Evolutionary conservation across 2,888 invertebrate genomes (phyloP).

Genomic region (Phrixothrix hirtus): DNA sequence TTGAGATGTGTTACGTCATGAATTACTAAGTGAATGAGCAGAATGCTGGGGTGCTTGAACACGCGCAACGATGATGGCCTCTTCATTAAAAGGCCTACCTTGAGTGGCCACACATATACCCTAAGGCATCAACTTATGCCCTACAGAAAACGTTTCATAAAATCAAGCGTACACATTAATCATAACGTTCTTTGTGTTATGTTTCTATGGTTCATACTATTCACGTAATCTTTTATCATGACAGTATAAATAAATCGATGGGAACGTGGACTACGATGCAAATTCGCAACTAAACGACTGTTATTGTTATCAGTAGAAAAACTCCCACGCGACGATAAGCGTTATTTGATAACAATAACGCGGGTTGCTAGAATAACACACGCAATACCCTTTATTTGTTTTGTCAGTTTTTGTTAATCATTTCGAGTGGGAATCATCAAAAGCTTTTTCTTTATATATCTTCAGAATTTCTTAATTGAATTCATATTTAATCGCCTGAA

Average conservation of each 20-base stretch:
- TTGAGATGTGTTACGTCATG: constrained; percentile 17
- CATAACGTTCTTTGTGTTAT: constrained; percentile 12
- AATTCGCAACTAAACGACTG: constrained; percentile 15
- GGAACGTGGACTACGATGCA: constrained; percentile 10
- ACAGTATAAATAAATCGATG: constrained; percentile 19
- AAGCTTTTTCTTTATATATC: background rate
- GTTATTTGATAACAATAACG: constrained; percentile 35
- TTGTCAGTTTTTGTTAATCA: background rate
- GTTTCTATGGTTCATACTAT: constrained; percentile 14
- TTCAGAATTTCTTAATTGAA: constrained; percentile 10
- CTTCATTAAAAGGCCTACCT: constrained; percentile 27
- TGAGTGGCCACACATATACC: constrained; percentile 17
- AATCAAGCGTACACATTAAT: constrained; percentile 21
- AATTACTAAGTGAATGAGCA: constrained; percentile 22
- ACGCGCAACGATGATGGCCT: constrained; percentile 34
- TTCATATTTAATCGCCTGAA: constrained; percentile 48
- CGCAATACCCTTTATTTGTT: constrained; percentile 3
- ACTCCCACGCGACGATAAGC: constrained; percentile 38
- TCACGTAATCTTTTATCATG: constrained; percentile 17
- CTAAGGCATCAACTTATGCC: constrained; percentile 16
- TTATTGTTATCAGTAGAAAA: constrained; percentile 17
- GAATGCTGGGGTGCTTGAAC: constrained; percentile 28
- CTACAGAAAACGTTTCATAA: constrained; percentile 19
- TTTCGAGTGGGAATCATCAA: background rate
- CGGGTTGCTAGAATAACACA: constrained; percentile 9